A percentile compares a stretch with the other conserved stretches of the same genome.
Conservation (phyloP, 2,888 invertebrate species). For the Actias luna region DNA sequence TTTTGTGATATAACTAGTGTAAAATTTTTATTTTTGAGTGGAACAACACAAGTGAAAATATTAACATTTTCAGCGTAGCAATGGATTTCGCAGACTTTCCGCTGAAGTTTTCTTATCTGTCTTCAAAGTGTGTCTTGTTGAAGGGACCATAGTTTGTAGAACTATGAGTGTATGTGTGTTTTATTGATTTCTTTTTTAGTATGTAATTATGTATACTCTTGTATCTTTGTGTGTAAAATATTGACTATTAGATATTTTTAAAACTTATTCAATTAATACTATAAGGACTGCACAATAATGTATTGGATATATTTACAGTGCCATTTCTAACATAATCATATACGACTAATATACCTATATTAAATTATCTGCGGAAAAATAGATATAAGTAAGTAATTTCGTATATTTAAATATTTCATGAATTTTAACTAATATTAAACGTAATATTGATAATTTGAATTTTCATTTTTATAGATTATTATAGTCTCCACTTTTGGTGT, state of each 20-base stretch:
- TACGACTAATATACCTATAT: slow-evolving; percentile 42
- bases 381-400: slow-evolving; percentile 41
- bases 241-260: slow-evolving; percentile 41
- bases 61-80: slow-evolving; percentile 40
- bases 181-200: slow-evolving; percentile 48
- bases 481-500: slow-evolving; percentile 46
- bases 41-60: slow-evolving; percentile 26
- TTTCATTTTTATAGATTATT: slow-evolving; percentile 36
- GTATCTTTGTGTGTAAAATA: slow-evolving; percentile 48
- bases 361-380: slow-evolving; percentile 51
- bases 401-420: slow-evolving; percentile 28
- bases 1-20: slow-evolving; percentile 43
- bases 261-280: slow-evolving; percentile 50
- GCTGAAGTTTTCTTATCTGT: slow-evolving; percentile 41
- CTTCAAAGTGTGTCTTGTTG: slow-evolving; percentile 61
- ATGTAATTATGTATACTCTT: slow-evolving; percentile 50
- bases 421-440: slow-evolving; percentile 35
- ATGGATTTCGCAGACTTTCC: slow-evolving; percentile 56
- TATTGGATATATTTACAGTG: slow-evolving; percentile 61
- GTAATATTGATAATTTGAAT: slow-evolving; percentile 48
- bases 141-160: slow-evolving; percentile 68
- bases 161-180: slow-evolving; percentile 55
- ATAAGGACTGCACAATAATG: slow-evolving; percentile 72
- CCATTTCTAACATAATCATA: slow-evolving; percentile 64
- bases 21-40: slow-evolving; percentile 32